These are phyloP conservation scores for Premnoplex brunnescens DNA, from an alignment of 2,797 vertebrate genomes.

Conservation along the genomic window DNA sequence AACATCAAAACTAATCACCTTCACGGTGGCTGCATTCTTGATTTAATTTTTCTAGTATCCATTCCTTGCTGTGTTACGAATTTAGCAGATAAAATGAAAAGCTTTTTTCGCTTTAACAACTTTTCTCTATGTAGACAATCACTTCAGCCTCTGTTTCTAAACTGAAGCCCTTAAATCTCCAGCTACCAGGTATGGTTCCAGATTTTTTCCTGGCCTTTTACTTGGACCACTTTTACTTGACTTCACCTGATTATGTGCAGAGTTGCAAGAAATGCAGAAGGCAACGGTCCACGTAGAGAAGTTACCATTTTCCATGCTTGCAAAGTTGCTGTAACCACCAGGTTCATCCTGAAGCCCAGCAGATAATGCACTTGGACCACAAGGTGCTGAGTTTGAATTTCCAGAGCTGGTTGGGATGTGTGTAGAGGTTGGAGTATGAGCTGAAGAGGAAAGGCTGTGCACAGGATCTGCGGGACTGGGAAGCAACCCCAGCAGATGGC, in stretches of 20 bases:
- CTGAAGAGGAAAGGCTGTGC: neutral
- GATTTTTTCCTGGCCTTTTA: neutral
- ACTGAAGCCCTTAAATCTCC: neutral
- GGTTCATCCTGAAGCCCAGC: neutral
- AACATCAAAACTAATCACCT: neutral
- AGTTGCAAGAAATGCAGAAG: neutral
- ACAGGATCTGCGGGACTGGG: neutral
- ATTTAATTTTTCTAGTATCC: slow-evolving; percentile 16
- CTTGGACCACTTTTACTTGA: neutral
- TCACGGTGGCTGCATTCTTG: neutral
- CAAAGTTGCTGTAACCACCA: neutral
- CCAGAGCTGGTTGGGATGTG: neutral
- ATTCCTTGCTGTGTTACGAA: neutral
- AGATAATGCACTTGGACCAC: neutral
- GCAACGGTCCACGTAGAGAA: accelerated
- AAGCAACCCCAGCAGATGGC: accelerated
- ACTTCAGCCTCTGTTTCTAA: neutral
- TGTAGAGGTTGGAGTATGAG: accelerated
- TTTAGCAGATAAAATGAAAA: slow-evolving; percentile 31
- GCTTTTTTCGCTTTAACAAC: neutral
- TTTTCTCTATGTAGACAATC: neutral
- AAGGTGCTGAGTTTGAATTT: neutral
- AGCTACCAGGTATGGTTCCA: neutral
- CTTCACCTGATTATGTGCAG: neutral
- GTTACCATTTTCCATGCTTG: accelerated